These are phyloP conservation scores for Atherix ibis DNA, from an alignment of 2,888 invertebrate species.

Conservation along the genomic window DNA sequence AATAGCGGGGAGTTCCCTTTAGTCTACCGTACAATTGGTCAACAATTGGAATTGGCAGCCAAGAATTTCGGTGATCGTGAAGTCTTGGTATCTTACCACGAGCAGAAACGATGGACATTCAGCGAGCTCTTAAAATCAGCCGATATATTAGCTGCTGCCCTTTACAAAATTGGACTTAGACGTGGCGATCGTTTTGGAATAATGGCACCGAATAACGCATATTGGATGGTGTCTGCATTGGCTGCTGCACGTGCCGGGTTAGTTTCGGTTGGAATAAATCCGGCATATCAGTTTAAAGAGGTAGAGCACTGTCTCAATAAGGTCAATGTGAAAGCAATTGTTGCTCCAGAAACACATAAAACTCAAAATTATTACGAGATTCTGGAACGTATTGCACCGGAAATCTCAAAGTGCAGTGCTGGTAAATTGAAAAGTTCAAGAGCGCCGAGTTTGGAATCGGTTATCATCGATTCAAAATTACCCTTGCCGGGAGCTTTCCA, in stretches of 20 bases:
- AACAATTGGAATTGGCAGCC: constrained; percentile 38
- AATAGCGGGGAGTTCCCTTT: constrained; percentile 36
- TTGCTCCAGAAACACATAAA: constrained; percentile 46
- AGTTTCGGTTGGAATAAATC: constrained; percentile 60
- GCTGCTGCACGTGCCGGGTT: constrained; percentile 58
- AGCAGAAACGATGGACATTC: constrained; percentile 37
- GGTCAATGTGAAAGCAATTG: constrained; percentile 48
- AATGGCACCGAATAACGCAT: constrained; percentile 60
- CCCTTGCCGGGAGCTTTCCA: constrained; percentile 34
- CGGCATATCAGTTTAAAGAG: constrained; percentile 53
- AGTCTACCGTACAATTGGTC: constrained; percentile 39
- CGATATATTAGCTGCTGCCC: constrained; percentile 53
- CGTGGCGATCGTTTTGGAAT: constrained; percentile 61
- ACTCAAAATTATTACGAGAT: constrained; percentile 51
- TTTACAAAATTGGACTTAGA: constrained; percentile 49
- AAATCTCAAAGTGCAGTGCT: constrained; percentile 31
- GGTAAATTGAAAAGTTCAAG: constrained; percentile 33
- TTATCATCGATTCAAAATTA: constrained; percentile 41
- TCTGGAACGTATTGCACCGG: constrained; percentile 42
- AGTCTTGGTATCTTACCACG: constrained; percentile 40
- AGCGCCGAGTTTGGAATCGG: constrained; percentile 36
- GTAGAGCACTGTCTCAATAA: constrained; percentile 55
- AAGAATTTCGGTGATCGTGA: constrained; percentile 38
- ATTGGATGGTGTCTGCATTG: constrained; percentile 59
- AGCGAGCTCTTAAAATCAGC: constrained; percentile 34